phyloP scores from a whole-genome alignment of 1,140 invertebrate genomes.

The Sinonovacula constricta region DNA sequence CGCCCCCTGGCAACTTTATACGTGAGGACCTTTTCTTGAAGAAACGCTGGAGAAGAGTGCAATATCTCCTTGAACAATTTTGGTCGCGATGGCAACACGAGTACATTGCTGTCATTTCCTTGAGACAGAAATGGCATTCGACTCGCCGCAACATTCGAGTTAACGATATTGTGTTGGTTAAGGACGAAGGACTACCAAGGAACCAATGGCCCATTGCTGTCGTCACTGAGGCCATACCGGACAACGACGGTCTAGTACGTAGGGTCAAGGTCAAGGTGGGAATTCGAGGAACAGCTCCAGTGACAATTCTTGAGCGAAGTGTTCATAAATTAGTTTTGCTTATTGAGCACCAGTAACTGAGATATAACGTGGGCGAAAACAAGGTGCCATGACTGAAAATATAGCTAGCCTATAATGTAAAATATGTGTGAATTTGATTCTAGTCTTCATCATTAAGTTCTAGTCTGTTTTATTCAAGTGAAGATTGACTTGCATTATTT shows the following conservation, averaged over 20 bases:
- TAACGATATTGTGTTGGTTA: constrained; percentile 57
- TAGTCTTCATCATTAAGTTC: too few relatives aligned
- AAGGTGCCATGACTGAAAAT: too few relatives aligned
- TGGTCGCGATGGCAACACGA: constrained; percentile 55
- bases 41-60: constrained; percentile 57
- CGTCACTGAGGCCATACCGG: constrained; percentile 46
- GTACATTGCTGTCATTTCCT: constrained; percentile 24
- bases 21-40: constrained; percentile 48
- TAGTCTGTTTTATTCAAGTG: too few relatives aligned
- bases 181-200: constrained; percentile 42
- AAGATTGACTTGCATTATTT: too few relatives aligned
- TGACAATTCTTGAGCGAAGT: not conserved
- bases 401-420: too few relatives aligned
- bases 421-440: too few relatives aligned
- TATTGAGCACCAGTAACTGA: constrained; percentile 1
- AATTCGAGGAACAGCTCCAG: constrained; percentile 5
- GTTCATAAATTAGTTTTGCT: constrained; percentile 27
- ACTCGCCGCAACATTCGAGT: constrained; percentile 36
- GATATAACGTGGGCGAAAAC: too few relatives aligned
- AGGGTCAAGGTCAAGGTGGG: constrained; percentile 46
- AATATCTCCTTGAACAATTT: constrained; percentile 54
- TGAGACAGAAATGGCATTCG: constrained; percentile 53
- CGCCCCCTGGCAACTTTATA: constrained; percentile 51
- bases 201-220: constrained; percentile 37
- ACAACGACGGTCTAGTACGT: constrained; percentile 58